phyloP scores from a whole-genome alignment of 1,140 invertebrate species.

The Drosophila auraria region DNA sequence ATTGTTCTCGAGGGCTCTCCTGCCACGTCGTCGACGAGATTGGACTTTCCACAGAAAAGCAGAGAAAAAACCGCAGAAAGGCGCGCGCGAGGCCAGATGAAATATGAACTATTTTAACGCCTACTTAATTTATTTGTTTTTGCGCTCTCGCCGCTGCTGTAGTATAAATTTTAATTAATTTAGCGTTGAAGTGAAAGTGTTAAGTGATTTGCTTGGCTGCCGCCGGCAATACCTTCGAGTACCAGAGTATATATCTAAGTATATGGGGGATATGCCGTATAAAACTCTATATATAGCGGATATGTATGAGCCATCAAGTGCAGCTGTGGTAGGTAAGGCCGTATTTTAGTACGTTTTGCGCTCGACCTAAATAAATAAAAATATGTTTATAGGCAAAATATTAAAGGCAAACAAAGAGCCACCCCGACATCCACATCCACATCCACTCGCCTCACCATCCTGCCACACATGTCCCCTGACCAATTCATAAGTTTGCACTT shows the following conservation, averaged over 20 bases:
- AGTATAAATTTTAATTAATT: slow-evolving; percentile 82
- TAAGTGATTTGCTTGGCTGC: slow-evolving; percentile 59
- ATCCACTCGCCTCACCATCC: background rate
- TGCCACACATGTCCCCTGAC: slow-evolving; percentile 60
- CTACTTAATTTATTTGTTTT: slow-evolving; percentile 84
- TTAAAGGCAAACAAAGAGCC: slow-evolving; percentile 77
- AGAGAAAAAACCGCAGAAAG: slow-evolving; percentile 27
- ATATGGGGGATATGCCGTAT: slow-evolving; percentile 11
- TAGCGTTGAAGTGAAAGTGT: slow-evolving; percentile 80
- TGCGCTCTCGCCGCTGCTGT: slow-evolving; percentile 23
- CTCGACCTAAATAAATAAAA: slow-evolving; percentile 84
- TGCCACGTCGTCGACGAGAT: slow-evolving; percentile 44
- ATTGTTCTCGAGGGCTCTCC: slow-evolving; percentile 64
- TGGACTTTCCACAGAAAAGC: slow-evolving; percentile 65
- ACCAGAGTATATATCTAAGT: slow-evolving; percentile 6
- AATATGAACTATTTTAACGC: slow-evolving; percentile 85
- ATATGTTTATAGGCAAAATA: slow-evolving; percentile 85
- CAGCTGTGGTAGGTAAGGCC: slow-evolving; percentile 60
- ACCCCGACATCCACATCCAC: slow-evolving; percentile 16
- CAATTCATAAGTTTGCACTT: slow-evolving; percentile 81
- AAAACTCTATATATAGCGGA: slow-evolving; percentile 46
- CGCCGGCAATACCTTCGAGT: slow-evolving; percentile 36
- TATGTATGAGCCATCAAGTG: slow-evolving; percentile 48
- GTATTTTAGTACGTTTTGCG: slow-evolving; percentile 67
- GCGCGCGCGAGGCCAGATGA: slow-evolving; percentile 56